These are phyloP conservation scores for Amblyopsis hoosieri DNA, from an alignment of 2,797 vertebrate genomes.

Conservation along the genomic window DNA sequence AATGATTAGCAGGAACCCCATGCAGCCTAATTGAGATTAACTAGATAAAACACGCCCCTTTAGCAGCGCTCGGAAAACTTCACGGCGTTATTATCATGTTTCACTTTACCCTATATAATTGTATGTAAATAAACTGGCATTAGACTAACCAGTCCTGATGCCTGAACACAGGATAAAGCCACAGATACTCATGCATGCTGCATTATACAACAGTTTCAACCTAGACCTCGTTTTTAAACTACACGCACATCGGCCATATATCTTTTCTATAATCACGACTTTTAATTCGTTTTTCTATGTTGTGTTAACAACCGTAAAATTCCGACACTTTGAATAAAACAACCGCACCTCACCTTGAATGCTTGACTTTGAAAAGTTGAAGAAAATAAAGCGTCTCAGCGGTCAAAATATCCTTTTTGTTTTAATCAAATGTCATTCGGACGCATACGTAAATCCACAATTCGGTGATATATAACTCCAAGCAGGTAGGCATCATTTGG, in stretches of 20 bases:
- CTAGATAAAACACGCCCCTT: background rate
- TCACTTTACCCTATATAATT: no score
- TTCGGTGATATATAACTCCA: constrained; percentile 55
- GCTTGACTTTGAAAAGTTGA: constrained; percentile 16
- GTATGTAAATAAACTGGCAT: background rate
- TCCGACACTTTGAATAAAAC: background rate
- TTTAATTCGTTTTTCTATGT: background rate
- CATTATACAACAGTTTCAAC: no score
- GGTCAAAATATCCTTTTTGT: constrained; percentile 52
- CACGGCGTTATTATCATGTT: no score
- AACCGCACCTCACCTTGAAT: constrained; percentile 59
- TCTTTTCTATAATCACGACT: background rate
- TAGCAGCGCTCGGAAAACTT: no score
- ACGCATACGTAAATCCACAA: constrained; percentile 71
- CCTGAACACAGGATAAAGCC: background rate
- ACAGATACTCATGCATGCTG: background rate
- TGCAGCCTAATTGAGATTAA: constrained; percentile 4
- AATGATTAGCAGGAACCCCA: background rate
- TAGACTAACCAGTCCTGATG: no score
- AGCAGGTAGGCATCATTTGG: constrained; percentile 70
- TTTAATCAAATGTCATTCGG: constrained; percentile 49
- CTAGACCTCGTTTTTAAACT: background rate
- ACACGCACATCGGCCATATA: background rate
- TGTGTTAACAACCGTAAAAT: background rate
- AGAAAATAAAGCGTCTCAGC: constrained; percentile 24